Base-by-base conservation (phyloP, 2,888 invertebrate species). In the Chrysodeixis includens region DNA sequence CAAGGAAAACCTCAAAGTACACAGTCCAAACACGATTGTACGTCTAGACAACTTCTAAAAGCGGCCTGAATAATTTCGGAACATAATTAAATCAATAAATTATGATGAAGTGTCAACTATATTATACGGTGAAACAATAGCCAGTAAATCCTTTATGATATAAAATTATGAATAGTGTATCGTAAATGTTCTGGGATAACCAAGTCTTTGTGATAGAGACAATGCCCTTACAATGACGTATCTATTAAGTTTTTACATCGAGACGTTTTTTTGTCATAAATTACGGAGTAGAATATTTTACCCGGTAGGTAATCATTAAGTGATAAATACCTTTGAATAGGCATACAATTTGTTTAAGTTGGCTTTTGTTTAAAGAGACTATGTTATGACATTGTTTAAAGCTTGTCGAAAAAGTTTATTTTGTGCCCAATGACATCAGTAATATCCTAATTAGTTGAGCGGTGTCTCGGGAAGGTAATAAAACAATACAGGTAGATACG, bases 381-480 rank as follows among this genome's bases (percentile, higher is more conserved):
- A 59, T 30, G 6, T 67, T 57, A 22, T n/a, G 69, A 18, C 9
- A 35, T 22, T 26, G 20, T 69, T 61, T 69, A 46, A 22, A 51
- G 62, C 44, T 70, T 62, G 51, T 49, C 30, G 18, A 56, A 66
- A n/a, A 74, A 52, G 30, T 70, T 70, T 66, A 66, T 74, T 62
- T 30, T 57, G 75, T 58, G 66, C 66, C 32, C 62, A 77, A 77
- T 77, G 77, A 77, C 76, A 77, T 78, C 77, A 77, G 69, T 69
- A 67, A 78, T 78, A 62, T 64, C 78, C 63, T 69, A 65, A 78
- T 77, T 77, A 75, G 77, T 63, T 69, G 44, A 22, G 61, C 35
- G 56, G 59, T 74, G 57, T 74, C 73, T 66, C 66, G 56, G 62
- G 57, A 66, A 57, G 59, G 60, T 61, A 74, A 74, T 75, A 74